Conservation (phyloP, 2,113 vertebrate species). For the Micromys minutus region DNA sequence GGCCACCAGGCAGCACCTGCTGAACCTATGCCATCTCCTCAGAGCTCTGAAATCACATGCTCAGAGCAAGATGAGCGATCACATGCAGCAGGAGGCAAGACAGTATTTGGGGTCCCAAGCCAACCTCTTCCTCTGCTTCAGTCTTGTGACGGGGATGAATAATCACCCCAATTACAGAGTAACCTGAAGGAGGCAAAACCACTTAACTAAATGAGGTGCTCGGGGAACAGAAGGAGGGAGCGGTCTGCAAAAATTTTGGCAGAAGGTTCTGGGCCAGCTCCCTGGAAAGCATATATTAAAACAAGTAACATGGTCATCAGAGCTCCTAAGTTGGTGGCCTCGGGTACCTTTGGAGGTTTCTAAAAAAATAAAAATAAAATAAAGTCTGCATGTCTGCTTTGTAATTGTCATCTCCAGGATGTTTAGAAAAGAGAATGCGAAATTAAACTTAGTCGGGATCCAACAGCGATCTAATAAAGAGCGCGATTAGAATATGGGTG, state of each 20-base stretch:
- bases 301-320: slow-evolving; percentile 57
- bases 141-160: slow-evolving; percentile 67
- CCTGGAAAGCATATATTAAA: slow-evolving; percentile 64
- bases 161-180: slow-evolving; percentile 76
- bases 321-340: slow-evolving; percentile 35
- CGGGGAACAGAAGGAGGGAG: slow-evolving; percentile 43
- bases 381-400: not conserved
- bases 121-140: slow-evolving; percentile 49
- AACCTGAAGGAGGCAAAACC: slow-evolving; percentile 68
- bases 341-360: slow-evolving; percentile 44
- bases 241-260: slow-evolving; percentile 60
- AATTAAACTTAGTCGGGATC: slow-evolving; percentile 69
- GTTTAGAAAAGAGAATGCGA: not conserved
- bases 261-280: slow-evolving; percentile 65
- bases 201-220: slow-evolving; percentile 75
- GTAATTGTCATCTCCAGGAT: slow-evolving; percentile 59
- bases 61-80: not conserved
- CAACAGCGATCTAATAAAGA: slow-evolving; percentile 71
- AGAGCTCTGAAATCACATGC: not conserved
- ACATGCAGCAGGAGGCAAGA: not conserved
- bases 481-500: slow-evolving; percentile 10
- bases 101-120: not conserved
- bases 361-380: not conserved
- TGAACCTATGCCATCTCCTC: not conserved
- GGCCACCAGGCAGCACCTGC: not conserved